These are phyloP conservation scores for Spinibarbus caldwelli DNA, from an alignment of 2,797 vertebrate species.

Conservation along the genomic window DNA sequence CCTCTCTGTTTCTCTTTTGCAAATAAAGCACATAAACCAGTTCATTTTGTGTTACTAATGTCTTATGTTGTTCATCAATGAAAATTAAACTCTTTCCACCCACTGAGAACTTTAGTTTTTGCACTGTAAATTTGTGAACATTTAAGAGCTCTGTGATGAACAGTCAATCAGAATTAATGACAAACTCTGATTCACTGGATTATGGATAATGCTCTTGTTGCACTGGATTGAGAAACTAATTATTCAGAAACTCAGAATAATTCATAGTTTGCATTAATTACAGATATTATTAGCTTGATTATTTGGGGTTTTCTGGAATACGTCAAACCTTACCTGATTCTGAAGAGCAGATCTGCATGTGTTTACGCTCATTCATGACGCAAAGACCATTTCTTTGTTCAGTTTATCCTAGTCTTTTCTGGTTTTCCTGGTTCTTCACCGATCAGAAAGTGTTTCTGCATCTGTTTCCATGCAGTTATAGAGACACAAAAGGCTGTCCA, in stretches of 20 bases:
- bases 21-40: background rate
- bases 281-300: background rate
- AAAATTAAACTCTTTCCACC: constrained; percentile 28
- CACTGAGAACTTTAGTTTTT: no score
- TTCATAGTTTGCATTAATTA: constrained; percentile 46
- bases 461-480: background rate
- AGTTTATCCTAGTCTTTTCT: background rate
- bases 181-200: constrained; percentile 60
- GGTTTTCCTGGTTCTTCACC: background rate
- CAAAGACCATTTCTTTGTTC: background rate
- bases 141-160: constrained; percentile 59
- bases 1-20: background rate
- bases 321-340: constrained; percentile 27
- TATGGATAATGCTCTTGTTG: constrained; percentile 53
- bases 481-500: background rate
- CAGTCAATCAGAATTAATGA: constrained; percentile 52
- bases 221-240: constrained; percentile 53
- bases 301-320: constrained; percentile 28
- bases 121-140: constrained; percentile 49
- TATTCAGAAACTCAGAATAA: constrained; percentile 56
- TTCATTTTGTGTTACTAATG: constrained; percentile 29
- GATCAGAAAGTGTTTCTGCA: background rate
- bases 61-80: constrained; percentile 43
- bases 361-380: constrained; percentile 41
- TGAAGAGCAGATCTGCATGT: background rate